Conservation (phyloP, 1,140 invertebrate species). For the Panonychus citri region DNA sequence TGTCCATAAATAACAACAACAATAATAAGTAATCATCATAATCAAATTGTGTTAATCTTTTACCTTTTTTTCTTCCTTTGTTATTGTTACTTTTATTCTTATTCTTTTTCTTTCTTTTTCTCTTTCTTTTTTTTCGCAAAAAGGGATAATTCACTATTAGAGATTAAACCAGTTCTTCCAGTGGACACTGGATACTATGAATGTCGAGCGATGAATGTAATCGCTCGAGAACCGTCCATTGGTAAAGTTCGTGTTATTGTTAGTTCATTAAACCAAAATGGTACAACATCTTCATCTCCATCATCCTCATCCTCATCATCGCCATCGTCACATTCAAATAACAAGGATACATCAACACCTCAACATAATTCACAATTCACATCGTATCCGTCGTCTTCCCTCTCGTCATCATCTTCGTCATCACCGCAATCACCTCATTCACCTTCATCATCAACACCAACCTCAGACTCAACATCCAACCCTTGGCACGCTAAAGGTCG, state of each 20-base stretch:
- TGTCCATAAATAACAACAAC: too few species aligned
- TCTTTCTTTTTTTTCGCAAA: background rate
- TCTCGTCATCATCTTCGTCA: background rate
- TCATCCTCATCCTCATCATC: background rate
- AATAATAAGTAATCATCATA: too few species aligned
- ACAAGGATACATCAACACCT: too few species aligned
- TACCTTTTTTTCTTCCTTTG: too few species aligned
- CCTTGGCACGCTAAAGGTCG: slow-evolving; percentile 8
- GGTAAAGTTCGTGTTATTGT: slow-evolving; percentile 6
- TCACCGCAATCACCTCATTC: background rate
- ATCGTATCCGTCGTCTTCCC: too few species aligned
- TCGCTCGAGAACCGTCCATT: slow-evolving; percentile 6
- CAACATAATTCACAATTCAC: too few species aligned
- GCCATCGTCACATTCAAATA: too few species aligned
- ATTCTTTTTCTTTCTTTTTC: too few species aligned
- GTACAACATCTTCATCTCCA: background rate
- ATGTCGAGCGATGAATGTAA: slow-evolving; percentile 15
- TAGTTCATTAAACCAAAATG: background rate
- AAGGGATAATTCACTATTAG: slow-evolving; percentile 13
- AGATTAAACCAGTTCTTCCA: slow-evolving; percentile 6
- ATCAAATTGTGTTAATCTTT: too few species aligned
- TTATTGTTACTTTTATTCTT: too few species aligned
- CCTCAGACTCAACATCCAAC: background rate
- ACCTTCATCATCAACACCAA: background rate
- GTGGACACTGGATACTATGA: slow-evolving; percentile 14